phyloP scores from a whole-genome alignment of 2,888 invertebrate genomes.

The Sturmia bella region DNA sequence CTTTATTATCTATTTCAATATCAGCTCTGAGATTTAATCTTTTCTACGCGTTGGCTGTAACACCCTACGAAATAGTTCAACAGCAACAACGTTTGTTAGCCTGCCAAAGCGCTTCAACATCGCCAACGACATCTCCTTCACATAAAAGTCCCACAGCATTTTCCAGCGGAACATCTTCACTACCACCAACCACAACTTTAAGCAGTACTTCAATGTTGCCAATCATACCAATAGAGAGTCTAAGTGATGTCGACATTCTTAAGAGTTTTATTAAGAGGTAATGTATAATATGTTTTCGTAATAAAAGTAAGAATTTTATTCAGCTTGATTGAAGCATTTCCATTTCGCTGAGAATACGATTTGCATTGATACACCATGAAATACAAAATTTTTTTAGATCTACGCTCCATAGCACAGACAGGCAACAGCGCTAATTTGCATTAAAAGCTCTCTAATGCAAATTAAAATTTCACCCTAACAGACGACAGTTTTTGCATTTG shows the following conservation, averaged over 20 bases:
- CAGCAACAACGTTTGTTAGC: constrained; percentile 71
- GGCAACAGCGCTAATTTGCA: too few species aligned
- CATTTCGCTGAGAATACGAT: too few species aligned
- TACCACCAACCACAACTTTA: constrained; percentile 34
- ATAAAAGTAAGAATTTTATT: constrained; percentile 4
- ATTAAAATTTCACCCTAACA: too few species aligned
- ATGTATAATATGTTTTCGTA: constrained; percentile 54
- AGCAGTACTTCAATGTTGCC: constrained; percentile 79
- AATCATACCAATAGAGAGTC: constrained; percentile 81
- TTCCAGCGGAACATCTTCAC: neutral
- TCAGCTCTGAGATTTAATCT: constrained; percentile 80
- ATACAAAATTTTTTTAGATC: too few species aligned
- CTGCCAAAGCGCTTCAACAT: constrained; percentile 60
- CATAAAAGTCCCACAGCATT: constrained; percentile 58
- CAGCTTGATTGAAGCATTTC: too few species aligned
- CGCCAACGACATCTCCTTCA: constrained; percentile 63
- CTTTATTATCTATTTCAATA: constrained; percentile 78
- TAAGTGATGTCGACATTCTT: constrained; percentile 86
- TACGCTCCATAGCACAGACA: too few species aligned
- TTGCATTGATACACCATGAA: too few species aligned
- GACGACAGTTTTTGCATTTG: too few species aligned
- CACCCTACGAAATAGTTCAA: constrained; percentile 80
- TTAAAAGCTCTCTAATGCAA: too few species aligned
- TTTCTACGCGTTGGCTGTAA: constrained; percentile 81
- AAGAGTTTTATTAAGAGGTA: constrained; percentile 92